Conservation (phyloP, 2,888 invertebrate species). For the Thera britannica region DNA sequence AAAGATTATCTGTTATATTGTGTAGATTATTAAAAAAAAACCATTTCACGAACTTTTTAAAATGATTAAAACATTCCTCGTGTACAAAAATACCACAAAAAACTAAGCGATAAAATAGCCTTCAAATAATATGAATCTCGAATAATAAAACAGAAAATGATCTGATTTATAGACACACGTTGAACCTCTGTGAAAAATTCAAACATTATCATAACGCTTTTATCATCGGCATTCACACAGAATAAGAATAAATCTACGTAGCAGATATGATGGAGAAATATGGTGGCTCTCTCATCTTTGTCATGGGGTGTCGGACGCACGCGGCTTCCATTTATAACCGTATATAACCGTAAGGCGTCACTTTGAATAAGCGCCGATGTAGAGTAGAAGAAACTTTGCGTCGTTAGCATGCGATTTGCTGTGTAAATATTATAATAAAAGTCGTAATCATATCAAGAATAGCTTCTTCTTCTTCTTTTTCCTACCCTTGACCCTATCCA, state of each 20-base stretch:
- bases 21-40: too few relatives aligned
- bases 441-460: too few relatives aligned
- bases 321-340: constrained; percentile 41
- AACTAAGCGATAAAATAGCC: too few relatives aligned
- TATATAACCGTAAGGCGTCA: not conserved
- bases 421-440: not conserved
- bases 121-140: not conserved
- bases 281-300: constrained; percentile 32
- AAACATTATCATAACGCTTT: constrained; percentile 27
- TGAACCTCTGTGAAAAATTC: constrained; percentile 17
- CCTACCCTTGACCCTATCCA: too few relatives aligned
- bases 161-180: constrained; percentile 1
- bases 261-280: constrained; percentile 17
- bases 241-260: constrained; percentile 27
- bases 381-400: not conserved
- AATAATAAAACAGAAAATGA: not conserved
- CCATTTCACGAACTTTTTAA: too few relatives aligned
- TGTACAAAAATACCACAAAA: too few relatives aligned
- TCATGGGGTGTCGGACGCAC: constrained; percentile 43
- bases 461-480: too few relatives aligned
- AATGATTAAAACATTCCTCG: too few relatives aligned
- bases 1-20: too few relatives aligned
- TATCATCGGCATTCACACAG: constrained; percentile 24
- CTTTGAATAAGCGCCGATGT: not conserved
- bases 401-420: not conserved